Evolutionary conservation across 2,888 invertebrate species (phyloP).

Genomic region (Callinectes sapidus): DNA sequence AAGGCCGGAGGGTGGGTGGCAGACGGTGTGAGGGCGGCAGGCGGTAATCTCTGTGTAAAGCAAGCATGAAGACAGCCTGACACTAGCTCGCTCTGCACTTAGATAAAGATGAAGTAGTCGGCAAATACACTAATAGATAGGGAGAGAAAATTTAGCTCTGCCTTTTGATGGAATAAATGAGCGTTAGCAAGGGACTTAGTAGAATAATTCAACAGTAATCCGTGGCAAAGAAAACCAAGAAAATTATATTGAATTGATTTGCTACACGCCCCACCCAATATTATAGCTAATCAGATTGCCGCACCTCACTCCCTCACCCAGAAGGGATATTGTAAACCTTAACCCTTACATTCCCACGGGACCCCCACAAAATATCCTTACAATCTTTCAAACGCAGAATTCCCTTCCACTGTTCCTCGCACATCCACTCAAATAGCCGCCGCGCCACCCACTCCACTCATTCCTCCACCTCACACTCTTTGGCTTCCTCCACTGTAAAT

Average conservation of each 20-base stretch:
- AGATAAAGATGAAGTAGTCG: conserved; percentile 8
- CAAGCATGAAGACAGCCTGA: neutral
- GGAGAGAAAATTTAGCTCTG: neutral
- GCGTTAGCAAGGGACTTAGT: neutral
- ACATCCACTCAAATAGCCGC: neutral
- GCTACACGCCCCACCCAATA: neutral
- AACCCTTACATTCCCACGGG: neutral
- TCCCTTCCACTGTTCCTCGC: neutral
- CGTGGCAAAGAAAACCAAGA: neutral
- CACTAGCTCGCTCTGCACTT: neutral
- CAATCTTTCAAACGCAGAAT: neutral
- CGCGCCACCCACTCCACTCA: neutral
- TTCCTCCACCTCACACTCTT: neutral
- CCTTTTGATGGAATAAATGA: neutral
- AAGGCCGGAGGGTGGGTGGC: conserved; percentile 3
- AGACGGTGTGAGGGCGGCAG: neutral
- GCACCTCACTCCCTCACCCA: neutral
- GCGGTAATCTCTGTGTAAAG: conserved; percentile 13
- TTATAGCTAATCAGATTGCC: neutral
- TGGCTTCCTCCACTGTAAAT: neutral
- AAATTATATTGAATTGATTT: neutral
- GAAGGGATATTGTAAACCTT: neutral
- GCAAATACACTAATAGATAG: conserved; percentile 12
- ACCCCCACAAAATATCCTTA: neutral
- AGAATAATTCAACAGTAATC: neutral